These are phyloP conservation scores for Ephestia elutella DNA, from an alignment of 1,140 invertebrate genomes.

Conservation along the genomic window DNA sequence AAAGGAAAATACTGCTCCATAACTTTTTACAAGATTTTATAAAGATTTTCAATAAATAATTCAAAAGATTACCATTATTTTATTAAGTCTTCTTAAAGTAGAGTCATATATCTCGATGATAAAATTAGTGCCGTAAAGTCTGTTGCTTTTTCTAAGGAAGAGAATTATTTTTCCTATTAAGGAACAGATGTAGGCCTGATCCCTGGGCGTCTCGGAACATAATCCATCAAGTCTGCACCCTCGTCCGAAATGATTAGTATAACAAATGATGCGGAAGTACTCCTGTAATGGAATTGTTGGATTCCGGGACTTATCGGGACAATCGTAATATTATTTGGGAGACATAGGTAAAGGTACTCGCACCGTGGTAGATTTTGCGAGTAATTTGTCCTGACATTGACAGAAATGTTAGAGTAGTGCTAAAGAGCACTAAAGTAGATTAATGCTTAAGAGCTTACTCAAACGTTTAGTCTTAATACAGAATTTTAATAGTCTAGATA, in stretches of 20 bases:
- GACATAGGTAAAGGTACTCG: neutral
- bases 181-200: slow-evolving; percentile 6
- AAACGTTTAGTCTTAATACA: too few relatives aligned
- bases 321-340: neutral
- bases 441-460: too few relatives aligned
- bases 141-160: neutral
- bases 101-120: too few relatives aligned
- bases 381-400: neutral
- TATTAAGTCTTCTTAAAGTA: too few relatives aligned
- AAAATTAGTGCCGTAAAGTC: neutral
- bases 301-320: slow-evolving; percentile 3
- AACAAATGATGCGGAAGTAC: slow-evolving; percentile 26
- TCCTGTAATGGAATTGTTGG: slow-evolving; percentile 7
- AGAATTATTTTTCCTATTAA: slow-evolving; percentile 9
- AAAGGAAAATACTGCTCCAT: too few relatives aligned
- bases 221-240: slow-evolving; percentile 29
- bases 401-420: neutral
- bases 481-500: too few relatives aligned
- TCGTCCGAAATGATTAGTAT: slow-evolving; percentile 28
- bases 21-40: too few relatives aligned
- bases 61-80: too few relatives aligned
- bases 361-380: neutral
- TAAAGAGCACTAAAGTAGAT: too few relatives aligned
- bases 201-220: neutral
- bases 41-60: too few relatives aligned